Conservation (phyloP, 2,113 vertebrate species). For the Propithecus coquereli region DNA sequence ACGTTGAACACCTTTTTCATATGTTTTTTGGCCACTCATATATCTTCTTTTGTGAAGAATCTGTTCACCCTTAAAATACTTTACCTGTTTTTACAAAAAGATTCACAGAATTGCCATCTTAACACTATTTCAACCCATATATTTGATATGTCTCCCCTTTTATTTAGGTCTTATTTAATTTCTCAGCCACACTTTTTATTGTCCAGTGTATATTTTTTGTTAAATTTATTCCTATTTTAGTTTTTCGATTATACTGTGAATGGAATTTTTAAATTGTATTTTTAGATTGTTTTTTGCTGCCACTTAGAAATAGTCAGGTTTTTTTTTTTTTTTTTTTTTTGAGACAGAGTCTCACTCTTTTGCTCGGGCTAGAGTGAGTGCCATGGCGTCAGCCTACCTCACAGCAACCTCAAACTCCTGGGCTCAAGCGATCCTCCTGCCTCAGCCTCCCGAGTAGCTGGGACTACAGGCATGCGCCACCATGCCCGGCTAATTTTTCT, state of each 20-base stretch:
- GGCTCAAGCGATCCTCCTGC: too few relatives aligned
- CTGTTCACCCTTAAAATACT: background rate
- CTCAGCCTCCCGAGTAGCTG: too few relatives aligned
- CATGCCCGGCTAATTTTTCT: too few relatives aligned
- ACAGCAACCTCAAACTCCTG: too few relatives aligned
- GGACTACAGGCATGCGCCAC: too few relatives aligned
- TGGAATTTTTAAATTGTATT: background rate
- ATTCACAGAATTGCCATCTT: background rate
- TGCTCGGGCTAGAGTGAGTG: too few relatives aligned
- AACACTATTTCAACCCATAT: background rate
- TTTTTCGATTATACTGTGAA: background rate
- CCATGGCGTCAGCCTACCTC: too few relatives aligned
- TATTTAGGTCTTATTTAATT: background rate
- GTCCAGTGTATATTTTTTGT: background rate
- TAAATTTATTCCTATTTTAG: conserved; percentile 11
- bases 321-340: too few relatives aligned
- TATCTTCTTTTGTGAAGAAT: background rate
- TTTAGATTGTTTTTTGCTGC: background rate
- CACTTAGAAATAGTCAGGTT: background rate
- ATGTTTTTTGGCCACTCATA: background rate
- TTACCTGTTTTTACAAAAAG: conserved; percentile 1
- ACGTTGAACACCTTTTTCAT: background rate
- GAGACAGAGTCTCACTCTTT: too few relatives aligned
- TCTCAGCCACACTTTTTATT: background rate
- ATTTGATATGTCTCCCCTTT: background rate